Percentiles rank a stretch among this genome's conserved stretches.
Conservation (phyloP, 2,797 vertebrate species). For the Characodon lateralis region DNA sequence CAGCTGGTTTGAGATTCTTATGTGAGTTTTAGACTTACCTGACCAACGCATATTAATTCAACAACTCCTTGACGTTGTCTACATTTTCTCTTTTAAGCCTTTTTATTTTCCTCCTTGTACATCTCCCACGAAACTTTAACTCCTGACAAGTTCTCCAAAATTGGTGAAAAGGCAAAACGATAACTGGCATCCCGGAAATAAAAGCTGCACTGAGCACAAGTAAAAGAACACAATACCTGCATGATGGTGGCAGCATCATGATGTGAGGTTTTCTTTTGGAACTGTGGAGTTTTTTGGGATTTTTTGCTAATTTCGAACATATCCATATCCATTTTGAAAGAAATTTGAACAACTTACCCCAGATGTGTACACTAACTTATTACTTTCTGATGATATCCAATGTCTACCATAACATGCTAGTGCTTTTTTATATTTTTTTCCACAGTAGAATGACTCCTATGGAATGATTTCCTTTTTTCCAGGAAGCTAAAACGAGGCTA, state of each 20-base stretch:
- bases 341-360: too few relatives aligned
- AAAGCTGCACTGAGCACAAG: too few relatives aligned
- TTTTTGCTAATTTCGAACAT: too few relatives aligned
- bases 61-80: not conserved
- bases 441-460: not conserved
- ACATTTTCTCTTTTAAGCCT: not conserved
- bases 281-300: too few relatives aligned
- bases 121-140: not conserved
- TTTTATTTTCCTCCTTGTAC: not conserved
- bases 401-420: not conserved
- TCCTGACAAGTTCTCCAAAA: not conserved
- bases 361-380: not conserved
- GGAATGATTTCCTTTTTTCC: not conserved
- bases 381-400: not conserved
- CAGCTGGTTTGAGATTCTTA: not conserved
- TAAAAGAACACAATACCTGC: not conserved
- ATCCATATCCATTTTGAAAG: too few relatives aligned
- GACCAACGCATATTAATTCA: not conserved
- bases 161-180: too few relatives aligned
- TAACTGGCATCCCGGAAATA: too few relatives aligned
- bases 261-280: not conserved
- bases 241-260: not conserved
- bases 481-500: not conserved
- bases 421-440: not conserved
- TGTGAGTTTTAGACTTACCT: not conserved